Evolutionary conservation across 2,888 invertebrate species (phyloP), one percentile per base, ranked within the genome.

Genomic region (Dendrolimus houi): DNA sequence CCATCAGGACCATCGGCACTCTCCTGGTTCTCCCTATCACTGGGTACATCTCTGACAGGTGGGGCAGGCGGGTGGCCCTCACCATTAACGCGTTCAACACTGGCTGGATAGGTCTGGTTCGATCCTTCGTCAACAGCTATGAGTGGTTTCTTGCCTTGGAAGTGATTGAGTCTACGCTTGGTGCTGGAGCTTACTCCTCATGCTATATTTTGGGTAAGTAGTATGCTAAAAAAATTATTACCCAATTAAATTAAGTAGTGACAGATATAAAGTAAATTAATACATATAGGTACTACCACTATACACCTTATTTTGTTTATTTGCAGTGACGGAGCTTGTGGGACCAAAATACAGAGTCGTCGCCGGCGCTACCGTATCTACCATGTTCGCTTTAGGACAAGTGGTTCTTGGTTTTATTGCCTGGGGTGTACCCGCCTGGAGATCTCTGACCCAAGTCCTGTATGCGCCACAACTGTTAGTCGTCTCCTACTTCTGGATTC

Each of bases 301-400:
- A 29, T 6, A 29, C 29, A 29, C 3, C 6, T 6, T 29, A 29
- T 29, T 29, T 29, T 14, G 52, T 54, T 13, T 10, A 47, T 10
- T 86, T 87, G 40, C 82, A 95, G 95, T 94, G 52, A 93, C 96
- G 66, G 97, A 97, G 81, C 81, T 96, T 66, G 95, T 96, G 0
- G 95, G 95, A 0, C 95, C 95, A 6, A 93, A 93, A 60, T 93
- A 93, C 63, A 91, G 96, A 55, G 95, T 96, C 2, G 77, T 95
- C 14, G 94, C 94, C 7, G 94, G 96, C 55, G 94, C 94, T 9
- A 87, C 95, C n/a, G 92, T 95, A 47, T 93, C 94, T 29, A 93
- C 94, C 3, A 93, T 94, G 71, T 96, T 95, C 71, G 94, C 96
- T 0, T 62, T 95, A 8, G 96, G 96, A 0, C 95, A 95, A 83